Conservation (phyloP, 2,888 invertebrate genomes). For the Aphodius sticticus region DNA sequence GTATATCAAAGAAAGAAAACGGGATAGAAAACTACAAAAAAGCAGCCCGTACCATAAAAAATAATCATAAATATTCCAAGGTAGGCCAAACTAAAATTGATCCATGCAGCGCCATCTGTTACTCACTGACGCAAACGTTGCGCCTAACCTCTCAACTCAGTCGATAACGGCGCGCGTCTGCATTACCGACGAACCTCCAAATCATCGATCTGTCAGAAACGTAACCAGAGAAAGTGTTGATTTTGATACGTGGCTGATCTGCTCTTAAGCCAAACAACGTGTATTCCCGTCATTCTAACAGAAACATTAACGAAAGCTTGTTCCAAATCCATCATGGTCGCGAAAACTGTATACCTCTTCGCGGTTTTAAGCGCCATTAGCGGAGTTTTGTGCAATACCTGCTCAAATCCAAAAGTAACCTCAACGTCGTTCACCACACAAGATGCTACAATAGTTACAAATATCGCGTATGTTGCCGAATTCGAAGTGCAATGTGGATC, state of each 20-base stretch:
- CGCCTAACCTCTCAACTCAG: background rate
- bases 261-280: background rate
- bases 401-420: constrained; percentile 72
- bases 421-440: constrained; percentile 89
- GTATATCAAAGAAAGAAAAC: no score
- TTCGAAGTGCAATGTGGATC: constrained; percentile 85
- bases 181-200: constrained; percentile 21
- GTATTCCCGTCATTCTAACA: constrained; percentile 19
- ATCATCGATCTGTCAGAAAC: constrained; percentile 21
- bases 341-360: background rate
- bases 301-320: background rate
- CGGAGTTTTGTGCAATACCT: constrained; percentile 47
- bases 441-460: constrained; percentile 90
- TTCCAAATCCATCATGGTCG: constrained; percentile 6
- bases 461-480: constrained; percentile 90
- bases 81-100: background rate
- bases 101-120: background rate
- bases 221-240: background rate
- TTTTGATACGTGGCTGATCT: constrained; percentile 17
- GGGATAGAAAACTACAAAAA: no score
- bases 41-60: no score
- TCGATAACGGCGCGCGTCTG: background rate
- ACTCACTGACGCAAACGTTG: background rate
- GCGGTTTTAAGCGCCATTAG: background rate
- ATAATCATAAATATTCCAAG: no score